Evolutionary conservation across 2,888 invertebrate genomes (phyloP).

Genomic region (Standfussiana lucernea): DNA sequence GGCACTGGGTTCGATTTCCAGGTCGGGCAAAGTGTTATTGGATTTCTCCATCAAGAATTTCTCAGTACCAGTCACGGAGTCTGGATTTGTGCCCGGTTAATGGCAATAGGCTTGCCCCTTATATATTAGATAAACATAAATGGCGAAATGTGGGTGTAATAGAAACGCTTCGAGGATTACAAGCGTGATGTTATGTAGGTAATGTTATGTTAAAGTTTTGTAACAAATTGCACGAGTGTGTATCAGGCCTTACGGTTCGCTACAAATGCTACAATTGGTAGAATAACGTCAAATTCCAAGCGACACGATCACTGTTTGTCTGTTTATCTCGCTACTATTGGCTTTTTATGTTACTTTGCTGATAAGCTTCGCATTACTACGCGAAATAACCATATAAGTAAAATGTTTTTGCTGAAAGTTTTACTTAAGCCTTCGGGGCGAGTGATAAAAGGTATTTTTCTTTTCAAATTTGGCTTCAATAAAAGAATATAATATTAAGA

Average conservation of each 20-base stretch:
- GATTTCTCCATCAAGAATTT: too few species aligned
- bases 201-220: not conserved
- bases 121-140: too few species aligned
- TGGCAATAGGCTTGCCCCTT: too few species aligned
- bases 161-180: too few species aligned
- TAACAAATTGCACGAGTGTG: not conserved
- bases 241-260: slow-evolving; percentile 26
- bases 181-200: too few species aligned
- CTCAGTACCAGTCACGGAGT: too few species aligned
- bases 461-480: not conserved
- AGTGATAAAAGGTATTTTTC: not conserved
- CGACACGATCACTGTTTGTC: slow-evolving; percentile 23
- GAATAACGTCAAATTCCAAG: slow-evolving; percentile 38
- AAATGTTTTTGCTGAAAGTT: slow-evolving; percentile 8
- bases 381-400: slow-evolving; percentile 24
- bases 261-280: slow-evolving; percentile 26
- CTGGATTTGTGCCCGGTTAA: too few species aligned
- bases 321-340: slow-evolving; percentile 32
- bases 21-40: too few species aligned
- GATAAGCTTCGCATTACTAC: slow-evolving; percentile 34
- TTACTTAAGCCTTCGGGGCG: not conserved
- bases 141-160: too few species aligned
- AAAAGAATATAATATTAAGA: not conserved
- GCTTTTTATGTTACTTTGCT: slow-evolving; percentile 37
- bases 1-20: too few species aligned